phyloP scores from a whole-genome alignment of 2,888 invertebrate species.

The Protonemura montana region DNA sequence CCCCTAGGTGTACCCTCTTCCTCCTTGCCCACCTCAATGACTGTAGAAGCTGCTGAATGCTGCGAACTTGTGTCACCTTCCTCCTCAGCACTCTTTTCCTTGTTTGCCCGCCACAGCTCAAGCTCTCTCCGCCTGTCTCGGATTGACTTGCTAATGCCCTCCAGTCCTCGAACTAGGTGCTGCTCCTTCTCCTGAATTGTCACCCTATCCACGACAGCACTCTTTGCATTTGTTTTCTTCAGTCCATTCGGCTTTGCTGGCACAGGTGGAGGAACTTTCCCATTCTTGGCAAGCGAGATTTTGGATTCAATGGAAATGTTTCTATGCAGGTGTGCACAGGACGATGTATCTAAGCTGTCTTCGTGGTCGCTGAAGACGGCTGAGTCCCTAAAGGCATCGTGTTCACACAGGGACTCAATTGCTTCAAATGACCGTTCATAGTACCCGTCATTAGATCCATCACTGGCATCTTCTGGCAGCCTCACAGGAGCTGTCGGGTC shows the following conservation, averaged over 20 bases:
- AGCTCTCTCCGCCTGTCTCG: conserved; percentile 56
- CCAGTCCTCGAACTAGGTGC: conserved; percentile 42
- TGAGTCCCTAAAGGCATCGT: conserved; percentile 78
- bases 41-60: conserved; percentile 58
- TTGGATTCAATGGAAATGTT: conserved; percentile 35
- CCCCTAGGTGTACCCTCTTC: conserved; percentile 59
- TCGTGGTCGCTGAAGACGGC: conserved; percentile 84
- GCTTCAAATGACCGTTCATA: conserved; percentile 80
- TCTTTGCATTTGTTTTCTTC: conserved; percentile 24
- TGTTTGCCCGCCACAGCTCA: conserved; percentile 54
- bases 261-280: conserved; percentile 70
- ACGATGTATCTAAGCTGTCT: conserved; percentile 56
- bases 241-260: conserved; percentile 65
- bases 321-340: not conserved
- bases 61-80: conserved; percentile 58
- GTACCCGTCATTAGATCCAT: conserved; percentile 70
- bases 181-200: conserved; percentile 9
- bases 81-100: conserved; percentile 51
- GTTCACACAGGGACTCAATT: conserved; percentile 74
- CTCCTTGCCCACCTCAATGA: conserved; percentile 55
- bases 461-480: conserved; percentile 56
- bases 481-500: conserved; percentile 51
- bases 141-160: conserved; percentile 55
- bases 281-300: conserved; percentile 25
- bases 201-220: not conserved